Percentiles rank a stretch among this genome's conserved stretches.
Conservation (phyloP, 2,797 vertebrate genomes). For the Microctenopoma stevenorrisi region DNA sequence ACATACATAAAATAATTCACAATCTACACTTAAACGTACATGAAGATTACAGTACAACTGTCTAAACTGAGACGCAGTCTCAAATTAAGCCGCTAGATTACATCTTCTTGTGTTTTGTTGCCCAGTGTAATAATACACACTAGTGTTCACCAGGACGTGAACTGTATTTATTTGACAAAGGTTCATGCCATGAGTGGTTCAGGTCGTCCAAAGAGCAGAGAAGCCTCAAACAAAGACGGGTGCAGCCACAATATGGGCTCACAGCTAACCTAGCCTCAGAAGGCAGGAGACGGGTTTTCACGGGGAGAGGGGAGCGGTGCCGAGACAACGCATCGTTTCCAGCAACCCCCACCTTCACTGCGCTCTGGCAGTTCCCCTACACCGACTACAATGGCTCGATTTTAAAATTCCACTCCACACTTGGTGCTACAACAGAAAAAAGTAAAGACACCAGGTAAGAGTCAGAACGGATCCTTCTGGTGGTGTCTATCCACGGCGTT, state of each 20-base stretch:
- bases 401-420: background rate
- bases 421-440: background rate
- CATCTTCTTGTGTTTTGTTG: constrained; percentile 65
- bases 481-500: background rate
- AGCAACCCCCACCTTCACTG: background rate
- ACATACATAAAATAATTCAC: constrained; percentile 82
- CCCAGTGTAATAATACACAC: constrained; percentile 58
- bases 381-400: background rate
- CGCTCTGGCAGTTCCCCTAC: background rate
- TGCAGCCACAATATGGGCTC: constrained; percentile 68
- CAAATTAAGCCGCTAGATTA: constrained; percentile 78
- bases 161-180: constrained; percentile 49
- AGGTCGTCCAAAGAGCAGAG: constrained; percentile 56
- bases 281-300: constrained; percentile 51
- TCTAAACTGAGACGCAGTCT: constrained; percentile 79
- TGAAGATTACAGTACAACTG: constrained; percentile 78
- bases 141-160: constrained; percentile 47
- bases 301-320: constrained; percentile 4
- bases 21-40: constrained; percentile 81
- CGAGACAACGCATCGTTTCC: background rate
- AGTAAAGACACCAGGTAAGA: background rate
- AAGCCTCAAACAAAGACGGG: constrained; percentile 43
- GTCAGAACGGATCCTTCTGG: background rate
- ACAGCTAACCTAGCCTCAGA: constrained; percentile 57
- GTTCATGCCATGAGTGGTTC: constrained; percentile 61